Conservation (phyloP, 2,113 vertebrate species). For the Plecotus auritus region DNA sequence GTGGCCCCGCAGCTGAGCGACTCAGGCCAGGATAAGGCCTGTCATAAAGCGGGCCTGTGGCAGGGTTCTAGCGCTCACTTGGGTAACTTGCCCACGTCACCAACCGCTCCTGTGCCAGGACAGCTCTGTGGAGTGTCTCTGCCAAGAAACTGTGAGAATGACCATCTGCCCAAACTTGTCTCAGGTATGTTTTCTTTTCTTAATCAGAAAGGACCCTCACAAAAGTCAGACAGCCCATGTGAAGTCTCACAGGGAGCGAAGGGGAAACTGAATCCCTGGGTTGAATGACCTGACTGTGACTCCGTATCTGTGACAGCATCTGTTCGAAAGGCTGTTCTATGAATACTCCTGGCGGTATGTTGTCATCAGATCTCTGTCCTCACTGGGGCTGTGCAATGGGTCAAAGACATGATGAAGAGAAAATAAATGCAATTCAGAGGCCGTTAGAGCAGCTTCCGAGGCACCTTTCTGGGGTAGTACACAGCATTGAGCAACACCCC, state of each 20-base stretch:
- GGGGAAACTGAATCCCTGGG: slow-evolving; percentile 89
- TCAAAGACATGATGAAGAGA: slow-evolving; percentile 86
- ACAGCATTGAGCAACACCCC: slow-evolving; percentile 85
- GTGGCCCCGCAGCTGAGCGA: slow-evolving; percentile 89
- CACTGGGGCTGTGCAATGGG: slow-evolving; percentile 90
- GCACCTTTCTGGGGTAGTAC: slow-evolving; percentile 87
- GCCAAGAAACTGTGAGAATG: slow-evolving; percentile 85
- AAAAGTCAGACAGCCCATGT: slow-evolving; percentile 89
- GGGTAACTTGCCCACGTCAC: slow-evolving; percentile 83
- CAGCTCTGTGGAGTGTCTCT: slow-evolving; percentile 91
- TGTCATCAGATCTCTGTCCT: slow-evolving; percentile 90
- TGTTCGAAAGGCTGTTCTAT: slow-evolving; percentile 94
- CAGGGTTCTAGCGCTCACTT: slow-evolving; percentile 86
- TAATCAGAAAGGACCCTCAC: slow-evolving; percentile 93
- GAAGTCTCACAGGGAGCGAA: slow-evolving; percentile 91
- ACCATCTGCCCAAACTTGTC: slow-evolving; percentile 90
- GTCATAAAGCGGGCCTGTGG: slow-evolving; percentile 96
- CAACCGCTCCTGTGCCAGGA: slow-evolving; percentile 83
- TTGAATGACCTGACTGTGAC: slow-evolving; percentile 86
- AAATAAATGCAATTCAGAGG: slow-evolving; percentile 86
- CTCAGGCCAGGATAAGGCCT: slow-evolving; percentile 87
- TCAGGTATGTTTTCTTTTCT: slow-evolving; percentile 93
- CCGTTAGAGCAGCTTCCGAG: slow-evolving; percentile 87
- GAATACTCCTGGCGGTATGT: slow-evolving; percentile 90
- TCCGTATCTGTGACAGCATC: slow-evolving; percentile 93